Conservation (phyloP, 2,797 vertebrate species). For the Gallinago solitaria region DNA sequence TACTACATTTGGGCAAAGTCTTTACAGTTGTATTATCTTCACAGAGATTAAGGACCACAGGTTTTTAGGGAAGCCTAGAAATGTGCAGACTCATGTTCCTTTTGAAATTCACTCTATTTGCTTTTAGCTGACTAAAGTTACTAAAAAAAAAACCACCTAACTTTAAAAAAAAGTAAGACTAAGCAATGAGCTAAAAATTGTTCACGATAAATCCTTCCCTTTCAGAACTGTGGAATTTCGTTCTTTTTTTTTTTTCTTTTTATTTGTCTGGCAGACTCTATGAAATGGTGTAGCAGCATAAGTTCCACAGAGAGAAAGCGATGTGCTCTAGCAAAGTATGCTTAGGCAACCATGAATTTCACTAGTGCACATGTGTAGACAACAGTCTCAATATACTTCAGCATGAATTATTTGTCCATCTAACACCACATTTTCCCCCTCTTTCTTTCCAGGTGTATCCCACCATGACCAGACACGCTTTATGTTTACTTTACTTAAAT, state of each 20-base stretch:
- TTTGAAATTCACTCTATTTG: neutral
- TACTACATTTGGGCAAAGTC: neutral
- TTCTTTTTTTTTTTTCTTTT: neutral
- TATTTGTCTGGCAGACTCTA: neutral
- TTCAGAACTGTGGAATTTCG: neutral
- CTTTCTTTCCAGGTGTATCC: neutral
- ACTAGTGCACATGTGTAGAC: neutral
- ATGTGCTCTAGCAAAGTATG: neutral
- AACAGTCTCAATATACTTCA: neutral
- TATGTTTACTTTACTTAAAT: neutral
- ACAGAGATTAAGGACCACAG: neutral
- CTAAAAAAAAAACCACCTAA: neutral
- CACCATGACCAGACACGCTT: neutral
- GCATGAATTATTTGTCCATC: neutral
- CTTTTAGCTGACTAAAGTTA: neutral
- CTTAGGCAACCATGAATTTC: neutral
- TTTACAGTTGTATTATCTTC: neutral
- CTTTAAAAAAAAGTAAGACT: neutral
- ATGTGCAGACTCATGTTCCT: neutral
- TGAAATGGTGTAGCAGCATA: neutral
- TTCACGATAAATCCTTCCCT: neutral
- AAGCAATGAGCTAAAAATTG: neutral
- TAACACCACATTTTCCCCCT: neutral
- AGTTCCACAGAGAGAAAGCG: neutral
- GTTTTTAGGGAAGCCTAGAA: neutral